Conservation (phyloP, 2,888 invertebrate genomes). For the Zaprionus obscuricornis region DNA sequence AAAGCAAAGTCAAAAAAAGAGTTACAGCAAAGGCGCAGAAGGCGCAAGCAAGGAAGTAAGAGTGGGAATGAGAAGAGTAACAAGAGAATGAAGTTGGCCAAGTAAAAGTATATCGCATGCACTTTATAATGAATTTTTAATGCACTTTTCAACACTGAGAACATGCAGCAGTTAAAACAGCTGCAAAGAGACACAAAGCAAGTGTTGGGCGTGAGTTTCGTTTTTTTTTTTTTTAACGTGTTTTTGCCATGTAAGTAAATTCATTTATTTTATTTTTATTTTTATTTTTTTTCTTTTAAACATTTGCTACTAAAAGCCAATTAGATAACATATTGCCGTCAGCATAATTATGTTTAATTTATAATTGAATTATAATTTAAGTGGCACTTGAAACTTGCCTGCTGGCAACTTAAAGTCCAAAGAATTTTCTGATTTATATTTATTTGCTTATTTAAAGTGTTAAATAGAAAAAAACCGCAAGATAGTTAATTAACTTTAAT, state of each 20-base stretch:
- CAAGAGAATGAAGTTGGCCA: not conserved
- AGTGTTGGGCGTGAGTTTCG: constrained; percentile 6
- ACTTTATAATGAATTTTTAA: constrained; percentile 67
- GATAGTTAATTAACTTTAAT: constrained; percentile 56
- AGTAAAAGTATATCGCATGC: constrained; percentile 22
- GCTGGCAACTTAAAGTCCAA: constrained; percentile 39
- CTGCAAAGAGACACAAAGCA: too few relatives aligned
- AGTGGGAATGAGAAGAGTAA: not conserved
- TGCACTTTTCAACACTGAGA: constrained; percentile 49
- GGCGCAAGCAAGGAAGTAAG: too few relatives aligned
- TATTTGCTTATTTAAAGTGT: not conserved
- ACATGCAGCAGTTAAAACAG: constrained; percentile 8
- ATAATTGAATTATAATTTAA: constrained; percentile 65
- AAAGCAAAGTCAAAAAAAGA: too few relatives aligned
- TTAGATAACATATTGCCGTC: constrained; percentile 32
- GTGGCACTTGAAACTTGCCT: too few relatives aligned
- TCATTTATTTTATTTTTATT: constrained; percentile 23
- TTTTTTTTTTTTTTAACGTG: constrained; percentile 1
- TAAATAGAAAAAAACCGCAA: constrained; percentile 34
- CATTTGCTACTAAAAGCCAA: constrained; percentile 48
- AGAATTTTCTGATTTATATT: too few relatives aligned
- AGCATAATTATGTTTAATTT: constrained; percentile 51
- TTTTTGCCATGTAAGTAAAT: constrained; percentile 49
- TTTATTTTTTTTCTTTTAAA: constrained; percentile 34
- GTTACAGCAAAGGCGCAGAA: too few relatives aligned